Conservation (phyloP, 2,797 vertebrate species). For the Lutjanus argentimaculatus region DNA sequence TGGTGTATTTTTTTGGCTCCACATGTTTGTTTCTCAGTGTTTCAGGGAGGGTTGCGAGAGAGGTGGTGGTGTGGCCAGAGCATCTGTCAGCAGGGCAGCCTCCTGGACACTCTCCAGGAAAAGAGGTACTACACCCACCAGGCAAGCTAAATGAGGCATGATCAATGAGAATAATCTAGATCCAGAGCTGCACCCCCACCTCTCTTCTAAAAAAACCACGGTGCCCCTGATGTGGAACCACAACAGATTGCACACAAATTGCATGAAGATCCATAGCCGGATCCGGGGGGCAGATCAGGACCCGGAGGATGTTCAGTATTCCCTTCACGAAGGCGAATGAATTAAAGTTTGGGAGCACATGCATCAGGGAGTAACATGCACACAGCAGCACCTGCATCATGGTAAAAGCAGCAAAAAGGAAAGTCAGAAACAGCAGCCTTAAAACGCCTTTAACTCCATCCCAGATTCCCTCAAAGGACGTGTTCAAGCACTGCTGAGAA, state of each 20-base stretch:
- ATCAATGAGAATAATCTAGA: conserved; percentile 70
- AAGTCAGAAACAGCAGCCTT: conserved; percentile 19
- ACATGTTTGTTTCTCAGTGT: conserved; percentile 52
- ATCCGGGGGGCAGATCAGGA: conserved; percentile 32
- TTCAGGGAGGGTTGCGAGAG: background rate
- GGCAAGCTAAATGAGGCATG: conserved; percentile 70
- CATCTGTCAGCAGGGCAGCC: conserved; percentile 77
- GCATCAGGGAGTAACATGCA: conserved; percentile 60
- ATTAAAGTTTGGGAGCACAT: conserved; percentile 67
- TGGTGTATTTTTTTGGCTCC: conserved; percentile 34
- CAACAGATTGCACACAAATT: conserved; percentile 37
- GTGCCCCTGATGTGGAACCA: conserved; percentile 29
- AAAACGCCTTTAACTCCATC: conserved; percentile 28
- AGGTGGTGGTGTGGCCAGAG: background rate
- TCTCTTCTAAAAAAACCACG: conserved; percentile 31
- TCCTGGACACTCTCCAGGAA: conserved; percentile 77
- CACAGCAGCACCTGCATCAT: conserved; percentile 22
- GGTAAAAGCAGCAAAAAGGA: conserved; percentile 17
- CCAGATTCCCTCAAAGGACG: conserved; percentile 52
- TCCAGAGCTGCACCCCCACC: conserved; percentile 20
- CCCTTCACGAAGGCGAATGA: background rate
- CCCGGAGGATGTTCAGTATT: conserved; percentile 18
- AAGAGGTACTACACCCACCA: conserved; percentile 66
- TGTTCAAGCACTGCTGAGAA: conserved; percentile 55
- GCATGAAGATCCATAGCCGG: conserved; percentile 9